A percentile compares a stretch with the other conserved stretches of the same genome.
Evolutionary conservation across 1,140 invertebrate species (phyloP).

Genomic region (Piezodorus guildinii): DNA sequence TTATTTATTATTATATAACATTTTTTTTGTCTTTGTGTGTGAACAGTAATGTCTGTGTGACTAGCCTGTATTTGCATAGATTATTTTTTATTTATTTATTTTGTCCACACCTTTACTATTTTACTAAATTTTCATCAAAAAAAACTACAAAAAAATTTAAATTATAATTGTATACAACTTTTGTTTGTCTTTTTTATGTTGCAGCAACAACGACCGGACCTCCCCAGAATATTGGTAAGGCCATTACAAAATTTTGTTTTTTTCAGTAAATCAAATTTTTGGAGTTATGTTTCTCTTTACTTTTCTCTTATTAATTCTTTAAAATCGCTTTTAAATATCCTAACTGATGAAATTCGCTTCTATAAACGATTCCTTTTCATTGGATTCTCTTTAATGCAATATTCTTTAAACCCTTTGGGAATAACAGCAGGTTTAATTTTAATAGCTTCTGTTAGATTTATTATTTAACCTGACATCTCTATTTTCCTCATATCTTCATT

Average conservation of each 20-base stretch:
- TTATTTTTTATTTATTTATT: not conserved
- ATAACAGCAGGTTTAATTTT: too few relatives aligned
- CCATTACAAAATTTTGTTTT: conserved; percentile 3
- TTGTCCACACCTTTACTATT: not conserved
- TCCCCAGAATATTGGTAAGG: conserved; percentile 50
- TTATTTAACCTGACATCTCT: too few relatives aligned
- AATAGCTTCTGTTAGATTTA: too few relatives aligned
- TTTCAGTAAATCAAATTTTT: not conserved
- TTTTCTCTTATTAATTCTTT: not conserved
- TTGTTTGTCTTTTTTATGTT: conserved; percentile 36
- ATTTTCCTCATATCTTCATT: too few relatives aligned
- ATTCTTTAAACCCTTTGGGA: too few relatives aligned
- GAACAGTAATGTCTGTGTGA: not conserved
- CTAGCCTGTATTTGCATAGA: not conserved
- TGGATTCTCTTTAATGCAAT: too few relatives aligned
- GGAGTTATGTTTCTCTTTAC: not conserved
- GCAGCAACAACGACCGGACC: conserved; percentile 65
- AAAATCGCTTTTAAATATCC: not conserved
- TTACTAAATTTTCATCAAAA: conserved; percentile 9
- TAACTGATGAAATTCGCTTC: too few relatives aligned
- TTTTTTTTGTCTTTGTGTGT: not conserved
- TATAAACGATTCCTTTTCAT: too few relatives aligned
- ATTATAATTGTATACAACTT: conserved; percentile 21
- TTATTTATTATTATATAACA: not conserved
- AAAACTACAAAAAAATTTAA: not conserved